Conservation (phyloP, 2,797 vertebrate species). For the Melanotaenia nigrans region DNA sequence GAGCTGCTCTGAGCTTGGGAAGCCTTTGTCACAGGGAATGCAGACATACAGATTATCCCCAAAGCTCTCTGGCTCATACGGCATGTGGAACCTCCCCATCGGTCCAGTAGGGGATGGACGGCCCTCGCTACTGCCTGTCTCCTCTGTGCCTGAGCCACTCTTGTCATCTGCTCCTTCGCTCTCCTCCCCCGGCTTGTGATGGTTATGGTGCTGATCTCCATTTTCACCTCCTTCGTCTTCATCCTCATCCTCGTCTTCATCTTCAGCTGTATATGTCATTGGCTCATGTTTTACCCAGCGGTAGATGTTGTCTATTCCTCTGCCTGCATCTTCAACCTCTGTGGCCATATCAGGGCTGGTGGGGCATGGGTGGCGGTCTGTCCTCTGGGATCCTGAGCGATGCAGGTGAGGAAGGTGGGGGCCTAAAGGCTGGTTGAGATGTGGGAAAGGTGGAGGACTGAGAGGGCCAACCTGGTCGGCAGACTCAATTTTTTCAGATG, state of each 20-base stretch:
- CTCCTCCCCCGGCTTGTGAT: constrained; percentile 81
- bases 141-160: constrained; percentile 95
- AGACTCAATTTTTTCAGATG: constrained; percentile 86
- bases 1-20: constrained; percentile 98
- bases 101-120: constrained; percentile 88
- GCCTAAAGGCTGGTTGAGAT: constrained; percentile 82
- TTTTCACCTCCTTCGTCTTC: constrained; percentile 88
- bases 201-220: constrained; percentile 79
- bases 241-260: constrained; percentile 91
- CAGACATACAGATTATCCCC: constrained; percentile 99
- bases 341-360: constrained; percentile 79
- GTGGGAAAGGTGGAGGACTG: constrained; percentile 81
- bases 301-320: constrained; percentile 86
- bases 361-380: constrained; percentile 80
- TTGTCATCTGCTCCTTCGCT: constrained; percentile 88
- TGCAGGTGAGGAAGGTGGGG: constrained; percentile 85
- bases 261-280: constrained; percentile 82
- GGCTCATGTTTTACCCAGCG: constrained; percentile 95
- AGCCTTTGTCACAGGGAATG: constrained; percentile 98
- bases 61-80: constrained; percentile 96
- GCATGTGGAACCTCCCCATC: constrained; percentile 92
- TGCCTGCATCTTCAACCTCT: constrained; percentile 73
- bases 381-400: constrained; percentile 76
- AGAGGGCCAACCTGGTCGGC: constrained; percentile 75
- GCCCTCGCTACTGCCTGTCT: constrained; percentile 95